Evolutionary conservation across 2,888 invertebrate species (phyloP), one percentile per base, ranked within the genome.

Genomic region (Cylloceria caligata): DNA sequence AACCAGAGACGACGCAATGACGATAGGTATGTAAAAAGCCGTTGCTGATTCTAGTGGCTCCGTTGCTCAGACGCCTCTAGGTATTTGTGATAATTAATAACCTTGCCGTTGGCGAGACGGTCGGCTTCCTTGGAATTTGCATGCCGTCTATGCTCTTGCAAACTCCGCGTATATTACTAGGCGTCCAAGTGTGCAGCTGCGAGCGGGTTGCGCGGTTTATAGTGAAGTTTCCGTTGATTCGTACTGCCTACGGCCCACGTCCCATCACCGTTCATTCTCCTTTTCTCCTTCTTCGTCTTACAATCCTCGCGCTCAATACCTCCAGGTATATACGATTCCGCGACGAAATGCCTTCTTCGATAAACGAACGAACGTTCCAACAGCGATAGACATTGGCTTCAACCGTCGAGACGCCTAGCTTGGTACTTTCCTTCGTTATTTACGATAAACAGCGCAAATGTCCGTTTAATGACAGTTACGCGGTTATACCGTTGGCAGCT

Each of bases 71-170:
- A 78, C 81, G 80, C 80, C 80, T 82, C 27, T 21, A 65, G 80
- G 72, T 78, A 84, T 85, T 81, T 81, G 79, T 64, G 82, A 83
- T 84, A 85, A 85, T 85, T 85, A 85, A 85, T 85, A 84, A 85
- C 84, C 82, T 76, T 69, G 82, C 83, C 85, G 68, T 71, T 65
- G 80, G 81, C 81, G 69, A 83, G 75, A 76, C 80, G 73, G 69
- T 71, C 71, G 73, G 79, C 81, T 80, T 77, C 65, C 64, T 60
- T 34, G 78, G 81, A 82, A 83, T 77, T 69, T 69, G 55, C 60
- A 78, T 74, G 65, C 57, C 62, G 62, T 55, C 52, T 52, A 52
- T 34, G 60, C 34, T 5, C 16, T 9, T 36, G 16, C 34, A 34
- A 19, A 34, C 27, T 55, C n/a, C 27, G 57, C 71, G 64, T 74